Base-by-base conservation (phyloP, 2,113 vertebrate species). In the Dicerorhinus sumatrensis region DNA sequence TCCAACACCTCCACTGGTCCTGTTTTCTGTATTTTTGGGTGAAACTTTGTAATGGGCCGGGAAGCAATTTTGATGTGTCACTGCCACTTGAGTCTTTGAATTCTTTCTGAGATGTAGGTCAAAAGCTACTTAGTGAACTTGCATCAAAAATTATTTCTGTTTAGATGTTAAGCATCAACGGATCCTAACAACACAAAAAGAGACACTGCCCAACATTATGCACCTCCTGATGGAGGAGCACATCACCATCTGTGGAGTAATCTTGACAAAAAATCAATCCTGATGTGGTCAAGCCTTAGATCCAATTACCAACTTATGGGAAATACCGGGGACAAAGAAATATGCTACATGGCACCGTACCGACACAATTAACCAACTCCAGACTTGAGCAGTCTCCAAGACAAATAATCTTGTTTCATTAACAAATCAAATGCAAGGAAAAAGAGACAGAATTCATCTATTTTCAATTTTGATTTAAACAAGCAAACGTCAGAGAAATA, bases 281-380 rank as follows among this genome's bases (percentile, higher is more conserved):
- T 75, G 12, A 18, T 31, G 39, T 51, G 67, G 36, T 17, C 75
- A 29, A 23, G 31, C 8, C 76, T 75, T 51, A 46, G 25, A 51
- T 33, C 18, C n/a, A 60, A 12, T 17, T 2, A 21, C 51, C 25
- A 16, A 48, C 9, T 33, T 29, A 20, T 25, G 70, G 51, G 48
- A n/a, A 73, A 25, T 13, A 23, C 8, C 1, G 13, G 39, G 39
- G 20, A 51, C 72, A n/a, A 25, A 72, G 81, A 48, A 81, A 73
- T 27, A 39, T 6, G 6, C 27, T 16, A 3, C 11, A 0, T 6
- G 36, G 42, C 4, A 10, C 0, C 6, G 2, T 10, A 14, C 5
- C 6, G 4, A 75, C 21, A 25, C 6, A 60, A 25, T 33, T 25
- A 42, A 39, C 65, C 42, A 81, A 79, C 20, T 20, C 33, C 29